Percentiles rank a stretch among this genome's conserved stretches.
Conservation (phyloP, 2,797 vertebrate species). For the Macrochelys suwanniensis region DNA sequence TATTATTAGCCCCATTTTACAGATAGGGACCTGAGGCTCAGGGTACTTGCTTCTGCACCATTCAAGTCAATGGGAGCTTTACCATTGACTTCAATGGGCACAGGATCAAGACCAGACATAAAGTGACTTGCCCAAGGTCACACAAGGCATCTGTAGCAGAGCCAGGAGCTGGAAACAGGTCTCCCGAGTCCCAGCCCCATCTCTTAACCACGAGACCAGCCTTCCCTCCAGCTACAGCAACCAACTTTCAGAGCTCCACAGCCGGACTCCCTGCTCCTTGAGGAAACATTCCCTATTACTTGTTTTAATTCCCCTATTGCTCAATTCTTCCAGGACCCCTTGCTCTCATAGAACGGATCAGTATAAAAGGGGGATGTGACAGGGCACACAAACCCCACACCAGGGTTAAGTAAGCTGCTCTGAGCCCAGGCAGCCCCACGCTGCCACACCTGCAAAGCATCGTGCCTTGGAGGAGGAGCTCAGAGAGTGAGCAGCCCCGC, state of each 20-base stretch:
- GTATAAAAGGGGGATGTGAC: not conserved
- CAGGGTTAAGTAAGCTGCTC: not conserved
- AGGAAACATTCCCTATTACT: not conserved
- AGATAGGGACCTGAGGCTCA: not conserved
- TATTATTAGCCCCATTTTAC: not conserved
- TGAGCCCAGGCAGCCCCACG: not conserved
- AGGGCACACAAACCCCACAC: not conserved
- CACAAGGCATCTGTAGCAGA: not conserved
- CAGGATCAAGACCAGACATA: not conserved
- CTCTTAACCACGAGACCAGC: not conserved
- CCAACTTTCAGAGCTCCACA: not conserved
- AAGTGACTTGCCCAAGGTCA: not conserved
- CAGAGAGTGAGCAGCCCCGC: not conserved
- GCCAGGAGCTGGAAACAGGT: not conserved
- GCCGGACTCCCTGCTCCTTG: not conserved
- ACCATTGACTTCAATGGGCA: not conserved
- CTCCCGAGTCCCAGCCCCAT: not conserved
- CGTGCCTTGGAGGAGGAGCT: not conserved
- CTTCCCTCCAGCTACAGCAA: not conserved
- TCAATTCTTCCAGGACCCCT: not conserved
- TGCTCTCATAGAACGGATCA: not conserved
- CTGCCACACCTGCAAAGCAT: not conserved
- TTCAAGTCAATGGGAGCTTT: not conserved
- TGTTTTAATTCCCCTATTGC: too few species aligned
- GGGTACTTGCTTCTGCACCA: not conserved